phyloP scores from a whole-genome alignment of 2,888 invertebrate species.

The Petrolisthes manimaculis region DNA sequence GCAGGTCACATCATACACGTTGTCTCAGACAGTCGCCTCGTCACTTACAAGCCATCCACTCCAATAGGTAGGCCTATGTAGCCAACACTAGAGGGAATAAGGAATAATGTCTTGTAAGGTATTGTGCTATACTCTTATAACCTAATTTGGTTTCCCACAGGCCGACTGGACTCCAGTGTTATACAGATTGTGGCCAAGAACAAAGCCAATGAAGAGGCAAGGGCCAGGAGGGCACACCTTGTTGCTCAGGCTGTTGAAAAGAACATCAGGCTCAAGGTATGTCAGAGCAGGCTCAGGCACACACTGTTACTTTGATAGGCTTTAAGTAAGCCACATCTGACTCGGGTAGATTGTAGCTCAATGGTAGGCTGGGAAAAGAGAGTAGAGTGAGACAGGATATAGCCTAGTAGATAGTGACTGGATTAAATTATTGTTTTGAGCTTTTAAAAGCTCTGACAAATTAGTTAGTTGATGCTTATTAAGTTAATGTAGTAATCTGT shows the following conservation, averaged over 20 bases:
- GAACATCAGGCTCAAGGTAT: constrained; percentile 54
- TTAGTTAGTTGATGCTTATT: too few relatives aligned
- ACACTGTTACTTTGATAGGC: background rate
- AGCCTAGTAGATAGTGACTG: too few relatives aligned
- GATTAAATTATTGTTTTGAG: too few relatives aligned
- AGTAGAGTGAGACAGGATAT: too few relatives aligned
- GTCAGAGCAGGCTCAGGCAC: background rate
- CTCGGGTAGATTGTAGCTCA: too few relatives aligned
- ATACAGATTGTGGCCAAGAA: constrained; percentile 73
- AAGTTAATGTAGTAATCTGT: too few relatives aligned
- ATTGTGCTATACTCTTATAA: background rate
- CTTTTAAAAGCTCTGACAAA: too few relatives aligned
- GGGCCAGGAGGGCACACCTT: constrained; percentile 59
- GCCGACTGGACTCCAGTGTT: constrained; percentile 72
- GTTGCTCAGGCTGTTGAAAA: constrained; percentile 48
- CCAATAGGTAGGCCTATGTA: constrained; percentile 75
- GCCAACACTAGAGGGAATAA: background rate
- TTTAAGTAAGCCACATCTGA: too few relatives aligned
- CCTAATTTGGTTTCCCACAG: constrained; percentile 66
- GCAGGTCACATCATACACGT: constrained; percentile 77
- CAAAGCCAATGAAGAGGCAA: constrained; percentile 67
- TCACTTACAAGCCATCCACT: constrained; percentile 81
- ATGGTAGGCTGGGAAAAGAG: too few relatives aligned
- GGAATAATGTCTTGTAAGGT: background rate
- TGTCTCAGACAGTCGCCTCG: constrained; percentile 76